Base-by-base conservation (phyloP, 2,888 invertebrate genomes). In the Nomada lathburiana region DNA sequence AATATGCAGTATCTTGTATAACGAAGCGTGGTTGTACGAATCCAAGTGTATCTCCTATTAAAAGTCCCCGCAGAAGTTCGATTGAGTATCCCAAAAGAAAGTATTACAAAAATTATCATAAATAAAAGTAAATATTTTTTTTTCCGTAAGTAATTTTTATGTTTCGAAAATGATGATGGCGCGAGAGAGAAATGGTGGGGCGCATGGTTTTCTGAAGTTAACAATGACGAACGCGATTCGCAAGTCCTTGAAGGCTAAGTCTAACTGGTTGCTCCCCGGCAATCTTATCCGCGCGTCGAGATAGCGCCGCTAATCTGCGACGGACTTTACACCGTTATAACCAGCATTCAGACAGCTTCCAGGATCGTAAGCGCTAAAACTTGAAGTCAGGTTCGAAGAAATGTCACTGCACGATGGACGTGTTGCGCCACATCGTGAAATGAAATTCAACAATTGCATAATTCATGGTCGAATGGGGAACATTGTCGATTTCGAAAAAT, bases 231-330 rank as follows among this genome's bases (percentile, higher is more conserved):
- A 50, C 26, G 26, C 42, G 60, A 64, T 80, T 60, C 80, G 69
- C 76, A 76, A 89, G 89, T 89, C 89, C 89, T 88, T 89, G 89
- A 89, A 85, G 83, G 72, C 86, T 79, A 80, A 85, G 83, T 73
- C 86, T 79, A 80, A 85, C 80, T 72, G 81, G 68, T 76, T 80
- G 69, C 80, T 78, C 87, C 81, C 83, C 73, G 84, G 36, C 90
- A 91, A 92, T 92, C 92, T 92, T 92, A 92, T 92, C 92, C 92
- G 82, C 77, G 84, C 74, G 82, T 75, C 78, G 86, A 87, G 92
- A 92, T 92, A 91, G 88, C 90, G 83, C 83, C 83, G 87, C 87
- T 91, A 92, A 92, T 92, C 92, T 91, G 78, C 70, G 76, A 85
- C 85, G 90, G 90, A 92, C 92, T 92, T 92, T 91, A 90, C 84